Evolutionary conservation across 2,113 vertebrate genomes (phyloP), one percentile per base, ranked within the genome.

Genomic region (Brachypteracias leptosomus): DNA sequence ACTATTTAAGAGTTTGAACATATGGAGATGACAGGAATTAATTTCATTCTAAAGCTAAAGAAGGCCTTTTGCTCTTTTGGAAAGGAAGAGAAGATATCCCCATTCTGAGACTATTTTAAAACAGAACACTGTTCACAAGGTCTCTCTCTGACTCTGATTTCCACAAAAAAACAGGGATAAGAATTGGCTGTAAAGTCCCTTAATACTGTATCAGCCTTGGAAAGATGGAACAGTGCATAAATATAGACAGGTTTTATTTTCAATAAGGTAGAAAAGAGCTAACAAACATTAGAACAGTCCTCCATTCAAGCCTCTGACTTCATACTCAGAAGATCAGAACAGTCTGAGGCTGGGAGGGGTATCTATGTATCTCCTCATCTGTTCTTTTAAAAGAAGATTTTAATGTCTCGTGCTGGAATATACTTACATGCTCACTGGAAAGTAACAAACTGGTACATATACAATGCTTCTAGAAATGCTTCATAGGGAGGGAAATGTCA

Each of bases 361-460:
- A 15, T 16, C 8, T 29, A 49, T 17, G 7, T n/a, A 38, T 15
- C 31, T 66, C 35, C 28, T 67, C 8, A 55, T 8, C 15, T 36
- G 24, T 54, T 75, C 54, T 55, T 42, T 40, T 16, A 13, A 15
- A 49, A 54, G 42, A 70, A 29, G 1, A 44, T 63, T 47, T 62
- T 3, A 0, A 7, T 44, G 13, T 40, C 16, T 68, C 33, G 21
- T 18, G 4, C 24, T 68, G 44, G 19, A 78, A 44, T 0, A 1
- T 5, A 49, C 24, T 72, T 75, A 26, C 8, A 6, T 3, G 3
- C 54, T 75, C 31, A 7, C 62, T 49, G n/a, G 31, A 44, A 57
- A 57, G 9, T 52, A 61, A 25, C 28, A 67, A 11, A 46, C 9
- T 9, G 4, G 3, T 62, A 61, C 24, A 16, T 9, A 7, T 4